Base-by-base conservation (phyloP, 2,888 invertebrate species). In the Dicranocentrus wangi region DNA sequence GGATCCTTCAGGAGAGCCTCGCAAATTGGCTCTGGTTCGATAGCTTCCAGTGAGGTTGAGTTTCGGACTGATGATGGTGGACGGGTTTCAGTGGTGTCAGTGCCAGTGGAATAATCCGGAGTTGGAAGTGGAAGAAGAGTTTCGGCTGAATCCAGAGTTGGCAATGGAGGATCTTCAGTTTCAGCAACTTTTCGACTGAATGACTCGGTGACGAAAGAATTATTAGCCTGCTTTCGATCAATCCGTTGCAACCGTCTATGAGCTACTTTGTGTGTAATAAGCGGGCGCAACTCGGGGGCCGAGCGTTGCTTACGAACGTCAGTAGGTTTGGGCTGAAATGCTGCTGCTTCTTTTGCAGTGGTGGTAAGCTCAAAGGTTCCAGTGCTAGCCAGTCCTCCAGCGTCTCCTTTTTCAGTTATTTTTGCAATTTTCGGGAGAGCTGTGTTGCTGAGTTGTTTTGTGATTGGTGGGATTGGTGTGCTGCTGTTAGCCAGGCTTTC, bases 1-100 rank as follows among this genome's bases (percentile, higher is more conserved):
- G 75, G 58, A 47, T 75, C 75, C 19, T 75, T 55, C 21, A 53
- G 8, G 19, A 75, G 58, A n/a, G 43, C 42, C 39, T 66, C 66
- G 8, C 66, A 66, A 10, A 53, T 39, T 19, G 63, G 39, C n/a
- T 19, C 32, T 10, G 63, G 15, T 17, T 63, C 42, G 39, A 32
- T 63, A 1, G 28, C 25, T 19, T 55, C 55, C 13, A 55, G 8
- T 23, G 55, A 55, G 5, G 17, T 5, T 23, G n/a, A 5, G 7
- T 5, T n/a, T n/a, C n/a, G n/a, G 51, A n/a, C n/a, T 17, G n/a
- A 7, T 23, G 23, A 3, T 10, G 25, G 58, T n/a, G n/a, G n/a
- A n/a, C n/a, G n/a, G n/a, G n/a, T n/a, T n/a, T n/a, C n/a, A n/a
- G n/a, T n/a, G n/a, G n/a, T n/a, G n/a, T n/a, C n/a, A n/a, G n/a